phyloP scores from a whole-genome alignment of 2,888 invertebrate species.

The Tiliacea aurago region DNA sequence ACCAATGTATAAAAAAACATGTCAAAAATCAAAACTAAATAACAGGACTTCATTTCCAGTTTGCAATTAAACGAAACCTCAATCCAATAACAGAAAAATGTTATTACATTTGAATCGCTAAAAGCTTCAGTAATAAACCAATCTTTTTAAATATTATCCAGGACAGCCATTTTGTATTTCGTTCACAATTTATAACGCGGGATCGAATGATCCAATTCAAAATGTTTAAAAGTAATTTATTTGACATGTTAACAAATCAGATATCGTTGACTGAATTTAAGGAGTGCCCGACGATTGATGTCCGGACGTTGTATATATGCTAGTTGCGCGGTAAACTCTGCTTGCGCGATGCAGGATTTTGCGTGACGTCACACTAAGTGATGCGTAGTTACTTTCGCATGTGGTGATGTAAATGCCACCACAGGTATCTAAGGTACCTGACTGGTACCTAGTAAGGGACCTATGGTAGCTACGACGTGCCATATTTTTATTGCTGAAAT shows the following conservation, averaged over 20 bases:
- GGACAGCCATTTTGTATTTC: conserved; percentile 21
- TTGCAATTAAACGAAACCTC: conserved; percentile 5
- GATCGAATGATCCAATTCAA: conserved; percentile 13
- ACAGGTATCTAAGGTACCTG: no score
- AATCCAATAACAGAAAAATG: conserved; percentile 1
- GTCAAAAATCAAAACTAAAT: neutral
- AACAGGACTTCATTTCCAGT: neutral
- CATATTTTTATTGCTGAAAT: no score
- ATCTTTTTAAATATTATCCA: conserved; percentile 3
- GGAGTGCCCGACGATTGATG: no score
- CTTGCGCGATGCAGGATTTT: no score
- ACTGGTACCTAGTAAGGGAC: no score
- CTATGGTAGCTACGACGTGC: no score
- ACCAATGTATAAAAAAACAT: neutral
- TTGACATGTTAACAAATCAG: neutral
- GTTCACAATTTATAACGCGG: conserved; percentile 14
- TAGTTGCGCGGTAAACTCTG: no score
- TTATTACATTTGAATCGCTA: conserved; percentile 10
- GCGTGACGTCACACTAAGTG: no score
- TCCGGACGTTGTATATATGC: no score
- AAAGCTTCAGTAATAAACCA: conserved; percentile 22
- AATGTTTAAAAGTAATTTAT: neutral
- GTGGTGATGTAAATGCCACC: no score
- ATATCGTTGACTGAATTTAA: neutral
- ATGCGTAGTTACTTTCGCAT: no score